Conservation (phyloP, 2,113 vertebrate genomes). For the Tragelaphus strepsiceros region DNA sequence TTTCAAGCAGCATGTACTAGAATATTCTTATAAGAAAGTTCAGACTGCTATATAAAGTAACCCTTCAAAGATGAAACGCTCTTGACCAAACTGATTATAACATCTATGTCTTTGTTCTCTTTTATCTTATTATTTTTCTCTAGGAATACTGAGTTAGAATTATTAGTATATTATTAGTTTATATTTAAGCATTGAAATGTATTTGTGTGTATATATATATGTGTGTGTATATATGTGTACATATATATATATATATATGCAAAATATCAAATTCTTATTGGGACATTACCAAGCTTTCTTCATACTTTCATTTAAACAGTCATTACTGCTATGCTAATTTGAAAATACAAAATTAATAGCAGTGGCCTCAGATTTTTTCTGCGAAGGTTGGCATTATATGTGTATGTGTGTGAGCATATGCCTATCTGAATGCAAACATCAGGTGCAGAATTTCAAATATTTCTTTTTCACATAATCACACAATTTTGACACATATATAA, state of each 20-base stretch:
- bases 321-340: neutral
- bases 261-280: neutral
- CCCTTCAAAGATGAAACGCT: neutral
- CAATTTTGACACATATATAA: neutral
- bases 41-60: neutral
- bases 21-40: neutral
- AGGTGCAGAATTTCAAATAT: neutral
- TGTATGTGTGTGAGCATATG: neutral
- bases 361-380: neutral
- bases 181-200: neutral
- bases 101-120: neutral
- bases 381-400: neutral
- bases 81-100: neutral
- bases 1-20: neutral
- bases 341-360: neutral
- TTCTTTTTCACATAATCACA: neutral
- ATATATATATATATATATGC: neutral
- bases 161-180: neutral
- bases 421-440: neutral
- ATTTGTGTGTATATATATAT: neutral
- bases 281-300: neutral
- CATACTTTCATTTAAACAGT: neutral
- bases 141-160: neutral
- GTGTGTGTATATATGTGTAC: rapidly evolving
- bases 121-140: neutral